phyloP scores from a whole-genome alignment of 2,888 invertebrate species.

The Drosophila colorata region DNA sequence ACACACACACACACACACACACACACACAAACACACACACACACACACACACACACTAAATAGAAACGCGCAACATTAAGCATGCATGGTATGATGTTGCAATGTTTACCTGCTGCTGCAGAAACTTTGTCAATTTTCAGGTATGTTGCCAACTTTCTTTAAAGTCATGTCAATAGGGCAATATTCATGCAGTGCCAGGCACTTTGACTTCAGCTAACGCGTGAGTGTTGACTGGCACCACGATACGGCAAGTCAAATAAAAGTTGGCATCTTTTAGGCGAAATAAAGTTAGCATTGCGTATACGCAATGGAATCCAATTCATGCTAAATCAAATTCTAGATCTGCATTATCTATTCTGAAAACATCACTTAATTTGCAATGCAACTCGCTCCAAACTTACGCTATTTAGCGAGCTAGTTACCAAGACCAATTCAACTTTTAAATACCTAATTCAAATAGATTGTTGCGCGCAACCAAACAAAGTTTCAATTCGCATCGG shows the following conservation, averaged over 20 bases:
- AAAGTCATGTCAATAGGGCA: slow-evolving; percentile 53
- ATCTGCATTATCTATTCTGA: neutral
- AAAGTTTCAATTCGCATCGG: slow-evolving; percentile 17
- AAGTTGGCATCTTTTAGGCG: slow-evolving; percentile 22
- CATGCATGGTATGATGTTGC: slow-evolving; percentile 35
- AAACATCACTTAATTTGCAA: neutral
- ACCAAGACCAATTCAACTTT: slow-evolving; percentile 11
- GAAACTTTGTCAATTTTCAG: slow-evolving; percentile 42
- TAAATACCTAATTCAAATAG: slow-evolving; percentile 3
- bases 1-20: slow-evolving; percentile 16
- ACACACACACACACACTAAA: slow-evolving; percentile 11
- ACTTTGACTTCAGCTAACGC: slow-evolving; percentile 22
- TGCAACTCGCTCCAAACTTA: neutral
- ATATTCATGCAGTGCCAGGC: slow-evolving; percentile 12
- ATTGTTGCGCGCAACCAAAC: neutral
- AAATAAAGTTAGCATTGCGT: slow-evolving; percentile 4
- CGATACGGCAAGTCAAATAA: slow-evolving; percentile 2
- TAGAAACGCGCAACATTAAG: slow-evolving; percentile 33
- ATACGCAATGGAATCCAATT: slow-evolving; percentile 3
- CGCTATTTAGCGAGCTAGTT: neutral
- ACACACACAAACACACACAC: slow-evolving; percentile 20
- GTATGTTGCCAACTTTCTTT: slow-evolving; percentile 45
- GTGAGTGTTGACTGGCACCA: neutral
- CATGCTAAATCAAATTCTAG: neutral
- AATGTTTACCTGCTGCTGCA: slow-evolving; percentile 33